phyloP scores from a whole-genome alignment of 2,113 vertebrate genomes.

The Athene noctua region DNA sequence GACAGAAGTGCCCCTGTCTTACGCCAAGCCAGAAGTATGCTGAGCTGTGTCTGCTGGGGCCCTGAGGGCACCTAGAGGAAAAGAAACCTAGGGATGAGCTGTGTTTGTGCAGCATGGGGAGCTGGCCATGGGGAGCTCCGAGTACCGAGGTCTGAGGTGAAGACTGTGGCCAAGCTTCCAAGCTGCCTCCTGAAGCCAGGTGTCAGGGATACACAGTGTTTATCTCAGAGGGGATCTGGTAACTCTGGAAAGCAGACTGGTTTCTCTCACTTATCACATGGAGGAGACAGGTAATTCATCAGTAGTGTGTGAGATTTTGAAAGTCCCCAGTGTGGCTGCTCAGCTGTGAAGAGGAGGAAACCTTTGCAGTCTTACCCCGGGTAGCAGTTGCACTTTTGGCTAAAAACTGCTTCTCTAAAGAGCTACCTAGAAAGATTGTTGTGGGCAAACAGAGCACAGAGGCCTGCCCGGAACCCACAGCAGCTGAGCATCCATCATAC shows the following conservation, averaged over 20 bases:
- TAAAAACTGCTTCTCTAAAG: background rate
- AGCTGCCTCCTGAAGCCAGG: background rate
- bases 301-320: background rate
- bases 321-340: background rate
- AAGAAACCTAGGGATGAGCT: background rate
- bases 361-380: fast-evolving
- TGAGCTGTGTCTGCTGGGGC: background rate
- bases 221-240: background rate
- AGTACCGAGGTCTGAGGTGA: background rate
- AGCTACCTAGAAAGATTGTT: background rate
- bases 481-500: background rate
- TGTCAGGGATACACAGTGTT: background rate
- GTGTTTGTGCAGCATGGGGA: background rate
- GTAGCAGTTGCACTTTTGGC: background rate
- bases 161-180: background rate
- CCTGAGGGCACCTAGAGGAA: background rate
- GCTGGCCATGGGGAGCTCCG: background rate
- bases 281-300: background rate
- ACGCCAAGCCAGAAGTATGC: background rate
- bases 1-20: background rate
- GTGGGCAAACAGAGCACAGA: background rate
- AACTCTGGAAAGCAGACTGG: background rate
- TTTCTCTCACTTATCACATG: background rate
- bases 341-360: background rate
- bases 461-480: background rate